These are phyloP conservation scores for Amphiura filiformis DNA, from an alignment of 35 echinoderm and acorn worm genomes.

Conservation along the genomic window DNA sequence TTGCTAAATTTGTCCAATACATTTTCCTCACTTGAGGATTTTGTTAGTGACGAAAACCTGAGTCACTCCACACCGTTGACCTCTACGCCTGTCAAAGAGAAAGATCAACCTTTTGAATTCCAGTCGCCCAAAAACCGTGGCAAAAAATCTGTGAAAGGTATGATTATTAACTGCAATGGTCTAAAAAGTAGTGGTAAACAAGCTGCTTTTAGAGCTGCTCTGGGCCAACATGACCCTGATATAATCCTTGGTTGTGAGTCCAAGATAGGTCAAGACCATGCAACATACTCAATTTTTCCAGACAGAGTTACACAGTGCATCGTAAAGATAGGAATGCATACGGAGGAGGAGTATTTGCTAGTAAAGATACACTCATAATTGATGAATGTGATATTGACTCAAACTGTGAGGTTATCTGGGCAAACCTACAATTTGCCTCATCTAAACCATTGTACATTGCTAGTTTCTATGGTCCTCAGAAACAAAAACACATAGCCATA, in stretches of 20 bases:
- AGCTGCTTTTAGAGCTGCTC: neutral
- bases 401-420: slow-evolving; percentile 25
- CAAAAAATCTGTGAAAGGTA: slow-evolving; percentile 9
- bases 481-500: neutral
- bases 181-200: slow-evolving; percentile 17
- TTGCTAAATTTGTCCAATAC: neutral
- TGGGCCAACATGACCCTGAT: neutral
- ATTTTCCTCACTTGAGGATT: neutral
- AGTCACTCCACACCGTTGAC: neutral
- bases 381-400: neutral
- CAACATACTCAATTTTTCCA: slow-evolving; percentile 11
- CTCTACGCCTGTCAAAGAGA: slow-evolving; percentile 6
- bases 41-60: neutral
- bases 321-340: neutral
- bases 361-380: slow-evolving; percentile 5
- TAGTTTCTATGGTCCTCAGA: neutral
- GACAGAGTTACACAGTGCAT: neutral
- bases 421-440: slow-evolving; percentile 7
- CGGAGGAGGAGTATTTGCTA: neutral
- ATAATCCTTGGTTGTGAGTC: slow-evolving; percentile 19
- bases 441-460: too few species aligned
- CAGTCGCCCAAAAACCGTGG: neutral
- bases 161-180: slow-evolving; percentile 42
- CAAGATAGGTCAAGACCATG: neutral
- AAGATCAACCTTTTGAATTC: neutral